phyloP scores from a whole-genome alignment of 92 coral and sea anemone species.

The Zoanthus sansibaricus region DNA sequence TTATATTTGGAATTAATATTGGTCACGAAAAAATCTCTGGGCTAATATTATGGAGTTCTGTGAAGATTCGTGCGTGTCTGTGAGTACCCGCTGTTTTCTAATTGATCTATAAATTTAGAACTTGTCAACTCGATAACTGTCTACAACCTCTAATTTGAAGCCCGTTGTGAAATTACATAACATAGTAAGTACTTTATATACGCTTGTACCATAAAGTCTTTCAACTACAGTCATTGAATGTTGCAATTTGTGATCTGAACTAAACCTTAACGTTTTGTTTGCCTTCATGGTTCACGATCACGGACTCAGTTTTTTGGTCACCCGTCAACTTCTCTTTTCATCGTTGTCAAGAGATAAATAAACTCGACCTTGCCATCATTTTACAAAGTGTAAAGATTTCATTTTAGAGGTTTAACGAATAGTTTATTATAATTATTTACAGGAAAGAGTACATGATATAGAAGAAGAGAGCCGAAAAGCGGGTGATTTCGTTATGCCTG shows the following conservation, averaged over 20 bases:
- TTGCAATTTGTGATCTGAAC: neutral
- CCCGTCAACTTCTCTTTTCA: conserved; percentile 27
- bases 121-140: conserved; percentile 17
- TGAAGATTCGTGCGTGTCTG: conserved; percentile 16
- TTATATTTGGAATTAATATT: neutral
- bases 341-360: conserved; percentile 22
- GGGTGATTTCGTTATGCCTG: conserved; percentile 78
- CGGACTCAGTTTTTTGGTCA: conserved; percentile 31
- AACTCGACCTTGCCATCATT: conserved; percentile 1
- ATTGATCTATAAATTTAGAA: conserved; percentile 10
- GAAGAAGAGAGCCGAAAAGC: conserved; percentile 42
- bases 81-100: conserved; percentile 35
- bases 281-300: neutral
- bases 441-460: conserved; percentile 46
- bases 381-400: conserved; percentile 37
- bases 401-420: neutral
- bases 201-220: neutral
- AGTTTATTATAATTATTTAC: neutral
- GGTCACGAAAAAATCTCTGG: neutral
- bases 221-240: neutral
- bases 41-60: conserved; percentile 17
- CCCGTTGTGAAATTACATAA: neutral
- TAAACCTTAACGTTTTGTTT: neutral
- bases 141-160: neutral
- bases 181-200: neutral